Evolutionary conservation across 1,140 invertebrate species (phyloP).

Genomic region (Diorhabda elongata): DNA sequence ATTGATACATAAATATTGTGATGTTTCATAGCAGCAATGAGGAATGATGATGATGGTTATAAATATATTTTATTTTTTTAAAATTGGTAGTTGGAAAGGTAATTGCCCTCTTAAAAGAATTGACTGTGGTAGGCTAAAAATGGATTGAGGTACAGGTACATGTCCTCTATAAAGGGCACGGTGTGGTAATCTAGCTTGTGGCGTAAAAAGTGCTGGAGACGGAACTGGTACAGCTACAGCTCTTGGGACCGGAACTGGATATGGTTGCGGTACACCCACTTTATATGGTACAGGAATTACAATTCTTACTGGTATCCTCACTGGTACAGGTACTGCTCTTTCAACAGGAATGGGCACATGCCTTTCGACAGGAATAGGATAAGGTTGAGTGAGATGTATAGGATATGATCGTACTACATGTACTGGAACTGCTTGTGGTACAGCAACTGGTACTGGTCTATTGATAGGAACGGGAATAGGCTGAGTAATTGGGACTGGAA

Average conservation of each 20-base stretch:
- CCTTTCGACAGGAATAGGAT: slow-evolving; percentile 51
- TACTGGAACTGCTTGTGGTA: slow-evolving; percentile 38
- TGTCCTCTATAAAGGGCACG: background rate
- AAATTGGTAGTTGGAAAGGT: too few species aligned
- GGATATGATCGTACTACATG: slow-evolving; percentile 43
- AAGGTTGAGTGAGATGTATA: slow-evolving; percentile 51
- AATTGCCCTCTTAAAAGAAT: too few species aligned
- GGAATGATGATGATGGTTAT: too few species aligned
- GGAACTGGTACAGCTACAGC: slow-evolving; percentile 25
- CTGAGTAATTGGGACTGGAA: slow-evolving; percentile 33
- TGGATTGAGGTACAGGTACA: background rate
- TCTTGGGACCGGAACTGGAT: slow-evolving; percentile 26
- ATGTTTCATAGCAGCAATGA: too few species aligned
- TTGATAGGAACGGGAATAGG: slow-evolving; percentile 34
- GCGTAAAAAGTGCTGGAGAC: slow-evolving; percentile 27
- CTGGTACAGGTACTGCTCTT: slow-evolving; percentile 33
- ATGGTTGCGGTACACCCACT: slow-evolving; percentile 31
- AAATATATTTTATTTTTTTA: too few species aligned
- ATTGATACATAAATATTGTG: too few species aligned
- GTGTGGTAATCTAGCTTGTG: slow-evolving; percentile 16
- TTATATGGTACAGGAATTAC: slow-evolving; percentile 32
- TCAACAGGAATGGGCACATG: slow-evolving; percentile 42
- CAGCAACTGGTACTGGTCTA: slow-evolving; percentile 33
- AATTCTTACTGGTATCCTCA: slow-evolving; percentile 34
- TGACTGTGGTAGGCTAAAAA: too few species aligned